Base-by-base conservation (phyloP, 1,140 invertebrate genomes). In the Vanessa tameamea region DNA sequence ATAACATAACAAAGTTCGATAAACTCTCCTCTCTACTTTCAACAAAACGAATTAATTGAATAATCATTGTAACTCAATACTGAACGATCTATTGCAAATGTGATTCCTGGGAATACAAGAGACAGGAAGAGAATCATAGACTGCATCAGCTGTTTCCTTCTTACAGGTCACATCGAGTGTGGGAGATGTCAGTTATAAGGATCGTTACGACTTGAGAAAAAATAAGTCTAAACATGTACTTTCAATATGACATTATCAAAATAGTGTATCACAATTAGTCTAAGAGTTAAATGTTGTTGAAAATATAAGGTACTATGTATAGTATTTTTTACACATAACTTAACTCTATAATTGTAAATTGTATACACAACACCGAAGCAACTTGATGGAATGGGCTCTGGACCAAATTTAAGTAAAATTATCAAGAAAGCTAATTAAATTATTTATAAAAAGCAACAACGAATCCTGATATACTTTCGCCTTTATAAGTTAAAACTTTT, bases 91-190 rank as follows among this genome's bases (percentile, higher is more conserved):
- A 61, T 61, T 61, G 57, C 57, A 37, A 61, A 61, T 61, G 48
- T 51, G 55, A 57, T 57, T 57, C 55, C 23, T 57, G 23, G 13
- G 57, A 61, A 31, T n/a, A n/a, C 31, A 15, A 37, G 23, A 13
- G 57, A 61, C 57, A 61, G 57, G 57, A 61, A 37, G 57, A 37
- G 31, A 31, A 61, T 61, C 57, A 61, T 61, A 61, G 57, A 61
- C 16, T 7, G n/a, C 14, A 37, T 61, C 57, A 61, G 57, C 57
- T 61, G 57, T 37, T 61, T 61, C 57, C 57, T 61, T 37, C 57
- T 61, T 61, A 61, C 26, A 37, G 26, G 26, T 61, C 23, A 14
- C 11, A 15, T 31, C 16, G 53, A 57, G 53, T 57, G 57, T 61
- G 57, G 26, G 57, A 61, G 57, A 31, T 37, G 57, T 61, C 57